These are phyloP conservation scores for Microctonus aethiopoides DNA, from an alignment of 2,888 invertebrate species.

Conservation along the genomic window DNA sequence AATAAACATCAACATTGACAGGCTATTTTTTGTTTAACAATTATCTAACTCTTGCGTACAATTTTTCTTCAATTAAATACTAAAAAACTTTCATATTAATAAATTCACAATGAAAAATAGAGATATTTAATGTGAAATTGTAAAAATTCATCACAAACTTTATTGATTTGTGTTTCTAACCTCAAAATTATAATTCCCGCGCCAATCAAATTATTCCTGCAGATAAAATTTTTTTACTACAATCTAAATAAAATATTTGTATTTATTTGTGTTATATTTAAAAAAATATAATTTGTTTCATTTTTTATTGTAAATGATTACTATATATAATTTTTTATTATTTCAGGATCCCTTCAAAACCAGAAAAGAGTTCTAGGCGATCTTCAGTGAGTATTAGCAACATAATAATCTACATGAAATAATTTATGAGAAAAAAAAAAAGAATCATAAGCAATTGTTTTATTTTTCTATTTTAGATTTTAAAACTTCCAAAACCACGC, in stretches of 20 bases:
- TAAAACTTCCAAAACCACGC: slow-evolving; percentile 54
- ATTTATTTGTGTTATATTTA: too few relatives aligned
- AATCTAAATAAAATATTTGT: too few relatives aligned
- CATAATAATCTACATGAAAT: neutral
- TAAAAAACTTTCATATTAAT: neutral
- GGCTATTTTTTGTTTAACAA: neutral
- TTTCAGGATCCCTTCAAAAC: slow-evolving; percentile 39
- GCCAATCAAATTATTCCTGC: too few relatives aligned
- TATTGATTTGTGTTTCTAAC: neutral
- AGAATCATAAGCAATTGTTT: neutral
- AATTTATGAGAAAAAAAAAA: neutral
- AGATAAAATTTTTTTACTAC: too few relatives aligned
- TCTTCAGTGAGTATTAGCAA: slow-evolving; percentile 56
- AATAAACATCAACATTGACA: neutral
- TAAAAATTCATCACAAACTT: neutral
- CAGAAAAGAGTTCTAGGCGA: slow-evolving; percentile 47
- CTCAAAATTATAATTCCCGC: neutral
- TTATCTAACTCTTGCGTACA: neutral
- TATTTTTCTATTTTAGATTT: slow-evolving; percentile 49
- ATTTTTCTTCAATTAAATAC: neutral
- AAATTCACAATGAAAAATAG: neutral
- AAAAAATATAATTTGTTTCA: too few relatives aligned
- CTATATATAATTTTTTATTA: neutral
- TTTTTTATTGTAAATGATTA: too few relatives aligned
- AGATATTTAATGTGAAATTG: neutral